These are phyloP conservation scores for Neolamprologus kungweensis DNA, from an alignment of 2,113 vertebrate species.

Conservation along the genomic window DNA sequence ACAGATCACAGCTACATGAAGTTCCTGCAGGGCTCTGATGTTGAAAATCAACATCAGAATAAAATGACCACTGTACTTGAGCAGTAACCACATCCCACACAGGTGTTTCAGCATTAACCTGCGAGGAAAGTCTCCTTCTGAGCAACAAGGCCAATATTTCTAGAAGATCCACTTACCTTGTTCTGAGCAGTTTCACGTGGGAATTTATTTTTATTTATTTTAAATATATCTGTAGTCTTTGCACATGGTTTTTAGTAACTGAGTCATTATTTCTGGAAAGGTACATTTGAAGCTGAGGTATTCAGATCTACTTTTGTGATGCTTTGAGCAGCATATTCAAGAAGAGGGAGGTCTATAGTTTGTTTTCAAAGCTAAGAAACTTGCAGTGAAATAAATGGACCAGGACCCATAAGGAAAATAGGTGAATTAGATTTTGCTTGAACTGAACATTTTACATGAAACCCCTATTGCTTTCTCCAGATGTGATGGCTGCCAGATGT, in stretches of 20 bases:
- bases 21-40: neutral
- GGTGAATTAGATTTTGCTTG: neutral
- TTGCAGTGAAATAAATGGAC: neutral
- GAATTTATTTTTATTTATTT: neutral
- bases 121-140: neutral
- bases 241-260: neutral
- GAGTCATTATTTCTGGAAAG: neutral
- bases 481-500: constrained; percentile 98
- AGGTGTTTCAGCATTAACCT: neutral
- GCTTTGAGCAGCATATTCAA: neutral
- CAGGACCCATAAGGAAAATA: neutral
- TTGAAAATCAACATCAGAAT: neutral
- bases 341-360: neutral
- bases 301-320: neutral
- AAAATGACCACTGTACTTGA: neutral
- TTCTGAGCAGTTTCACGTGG: neutral
- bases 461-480: constrained; percentile 45
- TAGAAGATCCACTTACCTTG: neutral
- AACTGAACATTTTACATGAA: neutral
- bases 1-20: neutral
- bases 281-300: neutral
- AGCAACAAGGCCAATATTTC: neutral
- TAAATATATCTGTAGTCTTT: neutral
- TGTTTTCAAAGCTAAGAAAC: neutral
- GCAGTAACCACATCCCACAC: neutral